phyloP scores from a whole-genome alignment of 2,113 vertebrate genomes.

The Hepsetus odoe region DNA sequence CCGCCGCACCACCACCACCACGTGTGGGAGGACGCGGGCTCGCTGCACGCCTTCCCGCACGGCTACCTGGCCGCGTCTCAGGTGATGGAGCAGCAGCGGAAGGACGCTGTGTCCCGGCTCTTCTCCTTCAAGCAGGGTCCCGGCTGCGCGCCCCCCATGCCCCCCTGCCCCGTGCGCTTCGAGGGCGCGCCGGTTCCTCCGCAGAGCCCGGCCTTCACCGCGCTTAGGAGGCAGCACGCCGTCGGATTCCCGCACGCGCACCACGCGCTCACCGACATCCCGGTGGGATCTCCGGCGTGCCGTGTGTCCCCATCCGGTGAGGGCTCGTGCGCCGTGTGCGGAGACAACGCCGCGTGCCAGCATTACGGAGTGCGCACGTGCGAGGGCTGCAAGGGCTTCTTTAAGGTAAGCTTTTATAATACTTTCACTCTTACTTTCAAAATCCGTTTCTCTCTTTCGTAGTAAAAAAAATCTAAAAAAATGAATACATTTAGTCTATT shows the following conservation, averaged over 20 bases:
- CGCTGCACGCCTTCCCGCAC: constrained; percentile 89
- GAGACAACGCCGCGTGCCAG: constrained; percentile 94
- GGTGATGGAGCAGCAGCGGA: constrained; percentile 87
- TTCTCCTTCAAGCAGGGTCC: constrained; percentile 94
- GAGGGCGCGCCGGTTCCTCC: constrained; percentile 84
- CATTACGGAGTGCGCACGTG: constrained; percentile 94
- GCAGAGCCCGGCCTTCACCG: constrained; percentile 82
- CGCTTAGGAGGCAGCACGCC: constrained; percentile 81
- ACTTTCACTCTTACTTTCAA: neutral
- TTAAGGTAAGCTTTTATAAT: constrained; percentile 79
- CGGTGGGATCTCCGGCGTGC: constrained; percentile 77
- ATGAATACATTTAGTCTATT: too few relatives aligned
- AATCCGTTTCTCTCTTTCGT: too few relatives aligned
- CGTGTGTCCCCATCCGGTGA: constrained; percentile 85
- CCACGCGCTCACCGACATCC: constrained; percentile 87
- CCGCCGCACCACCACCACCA: constrained; percentile 82
- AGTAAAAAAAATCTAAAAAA: too few relatives aligned
- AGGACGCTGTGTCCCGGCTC: constrained; percentile 86
- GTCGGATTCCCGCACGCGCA: constrained; percentile 85
- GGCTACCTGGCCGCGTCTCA: constrained; percentile 90
- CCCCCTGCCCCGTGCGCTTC: constrained; percentile 87
- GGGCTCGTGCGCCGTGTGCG: constrained; percentile 93
- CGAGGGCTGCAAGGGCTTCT: constrained; percentile 94
- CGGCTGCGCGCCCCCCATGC: constrained; percentile 79
- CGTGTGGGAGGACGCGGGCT: constrained; percentile 89